Evolutionary conservation across 2,888 invertebrate genomes (phyloP).

Genomic region (Tipula confusa): DNA sequence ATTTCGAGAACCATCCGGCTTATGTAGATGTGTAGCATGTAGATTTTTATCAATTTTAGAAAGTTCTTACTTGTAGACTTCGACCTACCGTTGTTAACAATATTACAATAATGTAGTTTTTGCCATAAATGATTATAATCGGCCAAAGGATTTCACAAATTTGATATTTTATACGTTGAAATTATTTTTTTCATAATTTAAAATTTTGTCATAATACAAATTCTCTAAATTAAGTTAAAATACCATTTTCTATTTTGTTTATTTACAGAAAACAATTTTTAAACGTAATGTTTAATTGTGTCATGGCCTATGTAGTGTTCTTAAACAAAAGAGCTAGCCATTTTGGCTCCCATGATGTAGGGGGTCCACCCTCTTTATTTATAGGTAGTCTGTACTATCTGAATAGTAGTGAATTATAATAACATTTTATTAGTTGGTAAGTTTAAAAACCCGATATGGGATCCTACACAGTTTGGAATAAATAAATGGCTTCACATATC

Average conservation of each 20-base stretch:
- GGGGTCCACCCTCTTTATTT: conserved; percentile 46
- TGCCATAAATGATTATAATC: too few relatives aligned
- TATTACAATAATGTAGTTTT: too few relatives aligned
- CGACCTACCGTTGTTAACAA: too few relatives aligned
- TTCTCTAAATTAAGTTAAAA: not conserved
- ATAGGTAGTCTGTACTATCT: conserved; percentile 33
- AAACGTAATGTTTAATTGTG: conserved; percentile 47
- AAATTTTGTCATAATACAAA: too few relatives aligned
- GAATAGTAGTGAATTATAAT: conserved; percentile 26
- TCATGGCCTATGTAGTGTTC: conserved; percentile 50
- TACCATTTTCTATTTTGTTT: not conserved
- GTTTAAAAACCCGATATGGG: not conserved
- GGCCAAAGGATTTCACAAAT: too few relatives aligned
- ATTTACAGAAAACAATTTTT: not conserved
- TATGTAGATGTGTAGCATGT: too few relatives aligned
- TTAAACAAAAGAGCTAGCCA: conserved; percentile 32
- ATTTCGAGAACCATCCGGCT: too few relatives aligned
- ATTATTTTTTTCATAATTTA: too few relatives aligned
- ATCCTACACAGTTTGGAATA: not conserved
- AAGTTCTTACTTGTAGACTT: too few relatives aligned
- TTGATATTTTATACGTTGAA: too few relatives aligned
- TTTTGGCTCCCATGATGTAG: conserved; percentile 48
- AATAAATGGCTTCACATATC: not conserved
- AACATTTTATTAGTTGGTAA: conserved; percentile 27
- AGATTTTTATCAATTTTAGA: too few relatives aligned